Percentiles rank a stretch among this genome's conserved stretches.
Conservation (phyloP, 1,140 invertebrate species). For the Drosophila nigrodunni region DNA sequence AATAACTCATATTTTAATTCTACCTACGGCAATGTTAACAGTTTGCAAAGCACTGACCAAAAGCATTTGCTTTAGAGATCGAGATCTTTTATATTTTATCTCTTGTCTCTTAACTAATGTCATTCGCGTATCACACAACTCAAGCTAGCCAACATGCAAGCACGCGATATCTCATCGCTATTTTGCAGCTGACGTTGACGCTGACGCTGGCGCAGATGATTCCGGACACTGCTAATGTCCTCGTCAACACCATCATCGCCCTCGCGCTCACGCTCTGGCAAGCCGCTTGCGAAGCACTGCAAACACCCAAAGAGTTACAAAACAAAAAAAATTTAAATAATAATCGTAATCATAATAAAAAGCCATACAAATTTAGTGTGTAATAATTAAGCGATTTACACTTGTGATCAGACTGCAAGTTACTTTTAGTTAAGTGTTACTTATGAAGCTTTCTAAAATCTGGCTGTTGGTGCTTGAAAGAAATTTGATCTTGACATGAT, state of each 20-base stretch:
- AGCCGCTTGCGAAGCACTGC: slow-evolving; percentile 69
- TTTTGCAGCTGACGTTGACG: slow-evolving; percentile 34
- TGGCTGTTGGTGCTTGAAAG: no score
- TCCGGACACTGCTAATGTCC: slow-evolving; percentile 46
- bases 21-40: slow-evolving; percentile 45
- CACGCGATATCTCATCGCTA: slow-evolving; percentile 42
- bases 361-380: background rate
- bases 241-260: slow-evolving; percentile 13
- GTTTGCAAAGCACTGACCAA: slow-evolving; percentile 46
- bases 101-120: background rate
- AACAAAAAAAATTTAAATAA: slow-evolving; percentile 17
- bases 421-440: no score
- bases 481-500: no score
- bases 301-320: slow-evolving; percentile 49
- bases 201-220: slow-evolving; percentile 6
- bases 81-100: background rate
- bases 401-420: no score
- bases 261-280: slow-evolving; percentile 47
- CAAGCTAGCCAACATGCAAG: slow-evolving; percentile 77
- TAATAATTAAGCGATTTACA: no score
- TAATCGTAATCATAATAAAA: background rate
- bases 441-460: no score
- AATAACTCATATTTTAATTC: slow-evolving; percentile 39
- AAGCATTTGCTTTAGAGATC: slow-evolving; percentile 1
- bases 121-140: slow-evolving; percentile 6